Evolutionary conservation across 2,113 vertebrate species (phyloP).

Genomic region (Crotalus helleri): DNA sequence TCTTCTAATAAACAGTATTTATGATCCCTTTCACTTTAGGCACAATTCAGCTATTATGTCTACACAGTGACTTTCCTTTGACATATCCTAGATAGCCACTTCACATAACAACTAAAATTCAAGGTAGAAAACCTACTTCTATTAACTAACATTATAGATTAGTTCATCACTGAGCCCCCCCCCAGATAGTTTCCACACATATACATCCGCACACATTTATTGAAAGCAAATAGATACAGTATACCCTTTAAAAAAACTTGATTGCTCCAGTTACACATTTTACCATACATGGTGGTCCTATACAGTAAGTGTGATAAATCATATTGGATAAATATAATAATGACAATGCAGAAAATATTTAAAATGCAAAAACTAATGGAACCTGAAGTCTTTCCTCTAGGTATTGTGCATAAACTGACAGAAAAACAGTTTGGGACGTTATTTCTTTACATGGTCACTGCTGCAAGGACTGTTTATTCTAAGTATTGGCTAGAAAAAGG

Average conservation of each 20-base stretch:
- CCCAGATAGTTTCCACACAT: neutral
- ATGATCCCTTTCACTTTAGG: neutral
- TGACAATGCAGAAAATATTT: neutral
- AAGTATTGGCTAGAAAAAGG: neutral
- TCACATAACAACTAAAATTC: neutral
- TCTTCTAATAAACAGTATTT: rapidly evolving
- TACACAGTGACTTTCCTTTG: neutral
- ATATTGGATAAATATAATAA: neutral
- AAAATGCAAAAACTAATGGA: neutral
- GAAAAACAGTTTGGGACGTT: neutral
- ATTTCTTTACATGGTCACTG: neutral
- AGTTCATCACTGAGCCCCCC: neutral
- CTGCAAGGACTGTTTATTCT: neutral
- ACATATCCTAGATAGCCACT: neutral
- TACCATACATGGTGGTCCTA: neutral
- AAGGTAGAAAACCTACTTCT: neutral
- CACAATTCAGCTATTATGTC: neutral
- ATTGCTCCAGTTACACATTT: neutral
- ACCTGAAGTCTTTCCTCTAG: neutral
- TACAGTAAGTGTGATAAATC: neutral
- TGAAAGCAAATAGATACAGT: neutral
- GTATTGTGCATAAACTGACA: neutral
- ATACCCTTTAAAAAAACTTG: neutral
- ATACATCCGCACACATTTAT: neutral
- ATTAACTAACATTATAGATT: neutral